These are phyloP conservation scores for Lampris megalopsis DNA, from an alignment of 2,113 vertebrate genomes.

Conservation along the genomic window DNA sequence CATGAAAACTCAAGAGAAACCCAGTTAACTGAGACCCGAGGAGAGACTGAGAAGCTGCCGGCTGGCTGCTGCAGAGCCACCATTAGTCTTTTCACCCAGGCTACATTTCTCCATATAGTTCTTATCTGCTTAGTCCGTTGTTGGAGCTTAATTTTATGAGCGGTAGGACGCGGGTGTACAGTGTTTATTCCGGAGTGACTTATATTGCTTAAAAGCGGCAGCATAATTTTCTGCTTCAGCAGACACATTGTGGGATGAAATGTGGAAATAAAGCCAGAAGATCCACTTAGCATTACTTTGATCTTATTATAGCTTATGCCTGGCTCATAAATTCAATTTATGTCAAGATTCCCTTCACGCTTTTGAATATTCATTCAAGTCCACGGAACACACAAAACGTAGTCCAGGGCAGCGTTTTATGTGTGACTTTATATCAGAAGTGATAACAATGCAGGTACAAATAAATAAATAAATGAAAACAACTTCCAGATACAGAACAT, in stretches of 20 bases:
- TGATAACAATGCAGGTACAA: conserved; percentile 3
- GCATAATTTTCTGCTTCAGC: conserved; percentile 77
- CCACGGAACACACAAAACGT: conserved; percentile 30
- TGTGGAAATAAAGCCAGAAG: conserved; percentile 77
- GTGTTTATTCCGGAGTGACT: conserved; percentile 74
- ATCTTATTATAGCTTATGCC: conserved; percentile 80
- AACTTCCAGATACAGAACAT: conserved; percentile 15
- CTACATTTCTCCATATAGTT: conserved; percentile 53
- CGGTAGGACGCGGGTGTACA: conserved; percentile 49
- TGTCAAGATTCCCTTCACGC: conserved; percentile 75
- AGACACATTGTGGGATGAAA: conserved; percentile 78
- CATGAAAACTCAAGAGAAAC: conserved; percentile 19
- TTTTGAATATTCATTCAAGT: conserved; percentile 76
- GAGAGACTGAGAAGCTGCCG: conserved; percentile 13
- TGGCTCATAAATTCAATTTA: conserved; percentile 70
- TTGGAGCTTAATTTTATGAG: conserved; percentile 66
- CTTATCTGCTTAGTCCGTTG: conserved; percentile 70
- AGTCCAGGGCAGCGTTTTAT: conserved; percentile 26
- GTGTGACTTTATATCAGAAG: conserved; percentile 49
- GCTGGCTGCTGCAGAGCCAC: conserved; percentile 36
- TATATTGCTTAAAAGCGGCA: conserved; percentile 76
- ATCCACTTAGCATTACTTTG: conserved; percentile 83
- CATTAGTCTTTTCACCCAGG: conserved; percentile 50
- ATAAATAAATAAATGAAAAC: conserved; percentile 33
- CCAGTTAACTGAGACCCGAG: background rate